Base-by-base conservation (phyloP, 1,140 invertebrate species). In the Marisa cornuarietis region DNA sequence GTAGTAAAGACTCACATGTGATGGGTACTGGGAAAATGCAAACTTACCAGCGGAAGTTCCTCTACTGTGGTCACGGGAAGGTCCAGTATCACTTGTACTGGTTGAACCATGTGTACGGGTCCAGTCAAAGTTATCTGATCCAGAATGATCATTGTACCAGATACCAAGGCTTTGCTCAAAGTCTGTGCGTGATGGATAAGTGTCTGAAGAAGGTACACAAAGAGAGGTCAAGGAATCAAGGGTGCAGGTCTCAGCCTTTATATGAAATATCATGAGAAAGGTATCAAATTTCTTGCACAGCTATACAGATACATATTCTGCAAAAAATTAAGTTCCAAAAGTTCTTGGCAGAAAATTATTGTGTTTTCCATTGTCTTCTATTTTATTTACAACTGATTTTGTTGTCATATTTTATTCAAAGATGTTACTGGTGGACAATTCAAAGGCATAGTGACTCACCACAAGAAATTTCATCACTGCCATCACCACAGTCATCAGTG, bases 71-170 rank as follows among this genome's bases (percentile, higher is more conserved):
- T 89, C 88, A 10, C 84, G 71, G 13, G 82, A 76, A 22, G 89
- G 89, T 62, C 89, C 88, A 16, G 88, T 89, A 26, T 79, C 79
- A 54, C n/a, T 62, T 9, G 84, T 83, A 4, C 82, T 76, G 14
- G 88, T 87, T 13, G 77, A 80, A 54, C 92, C 93, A 82, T 93
- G 94, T 18, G 93, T 90, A 81, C 94, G 87, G 24, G 80, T 92
- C 95, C 95, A 96, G 84, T 95, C 94, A 85, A 96, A 96, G 84
- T 95, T 93, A 83, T 95, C 94, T 2, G 91, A 63, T 10, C 74
- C 74, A 18, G 24, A 91, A 0, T 93, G 82, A 84, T 95, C 95
- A 80, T 95, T 94, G 3, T 90, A 93, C 95, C 95, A 96, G 49
- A 94, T 94, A 83, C 95, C 96, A 0, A 96, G 83, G 84, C 93